A percentile compares a stretch with the other conserved stretches of the same genome.
Evolutionary conservation across 1,140 invertebrate species (phyloP).

Genomic region (Solenopsis fugax): DNA sequence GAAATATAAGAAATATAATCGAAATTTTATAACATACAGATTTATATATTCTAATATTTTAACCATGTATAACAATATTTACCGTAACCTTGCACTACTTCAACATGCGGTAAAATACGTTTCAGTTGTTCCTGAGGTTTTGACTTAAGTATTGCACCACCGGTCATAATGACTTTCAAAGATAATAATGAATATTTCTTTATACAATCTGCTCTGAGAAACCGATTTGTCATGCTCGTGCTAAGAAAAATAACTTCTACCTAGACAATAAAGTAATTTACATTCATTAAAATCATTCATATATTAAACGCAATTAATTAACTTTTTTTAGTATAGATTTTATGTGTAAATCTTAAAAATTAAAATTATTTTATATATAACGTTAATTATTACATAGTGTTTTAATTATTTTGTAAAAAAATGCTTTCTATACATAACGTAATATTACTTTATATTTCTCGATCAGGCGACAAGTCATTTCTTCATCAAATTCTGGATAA

Average conservation of each 20-base stretch:
- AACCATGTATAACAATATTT: conserved; percentile 64
- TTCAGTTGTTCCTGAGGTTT: conserved; percentile 61
- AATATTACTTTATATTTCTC: conserved; percentile 82
- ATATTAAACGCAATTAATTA: too few species aligned
- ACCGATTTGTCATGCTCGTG: conserved; percentile 16
- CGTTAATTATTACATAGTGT: too few species aligned
- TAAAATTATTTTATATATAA: neutral
- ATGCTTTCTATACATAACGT: neutral
- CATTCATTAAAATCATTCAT: neutral
- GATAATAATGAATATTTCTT: conserved; percentile 60
- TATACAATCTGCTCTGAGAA: conserved; percentile 2
- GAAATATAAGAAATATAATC: neutral
- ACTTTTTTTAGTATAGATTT: too few species aligned
- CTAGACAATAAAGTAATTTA: neutral
- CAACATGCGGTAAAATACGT: conserved; percentile 60
- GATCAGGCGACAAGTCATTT: conserved; percentile 85
- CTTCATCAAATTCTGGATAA: conserved; percentile 87
- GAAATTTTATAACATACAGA: neutral
- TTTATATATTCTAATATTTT: neutral
- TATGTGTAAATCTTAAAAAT: neutral
- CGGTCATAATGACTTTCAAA: conserved; percentile 60
- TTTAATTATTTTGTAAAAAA: neutral
- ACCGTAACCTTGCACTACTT: conserved; percentile 76
- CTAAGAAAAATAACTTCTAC: too few species aligned
- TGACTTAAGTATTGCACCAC: conserved; percentile 80